phyloP scores from a whole-genome alignment of 2,888 invertebrate genomes.

The Thelaira solivaga region DNA sequence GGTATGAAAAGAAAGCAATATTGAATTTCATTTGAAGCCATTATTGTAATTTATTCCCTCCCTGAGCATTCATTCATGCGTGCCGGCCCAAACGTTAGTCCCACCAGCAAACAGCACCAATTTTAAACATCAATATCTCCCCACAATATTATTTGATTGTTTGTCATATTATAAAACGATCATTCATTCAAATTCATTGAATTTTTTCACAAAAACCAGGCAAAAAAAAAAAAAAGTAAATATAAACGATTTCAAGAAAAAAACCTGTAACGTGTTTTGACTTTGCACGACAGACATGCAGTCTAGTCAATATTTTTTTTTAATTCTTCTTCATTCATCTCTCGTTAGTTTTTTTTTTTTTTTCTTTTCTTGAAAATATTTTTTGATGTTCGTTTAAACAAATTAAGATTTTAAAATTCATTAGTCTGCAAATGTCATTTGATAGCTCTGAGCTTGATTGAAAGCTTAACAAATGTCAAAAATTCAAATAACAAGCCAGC shows the following conservation, averaged over 20 bases:
- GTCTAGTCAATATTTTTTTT: conserved; percentile 41
- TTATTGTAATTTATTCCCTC: conserved; percentile 58
- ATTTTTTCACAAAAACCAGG: conserved; percentile 23
- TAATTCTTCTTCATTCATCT: background rate
- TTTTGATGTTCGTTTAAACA: conserved; percentile 45
- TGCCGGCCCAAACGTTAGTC: conserved; percentile 1
- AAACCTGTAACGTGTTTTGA: conserved; percentile 37
- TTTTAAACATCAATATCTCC: conserved; percentile 42
- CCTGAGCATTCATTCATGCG: conserved; percentile 55
- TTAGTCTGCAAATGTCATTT: conserved; percentile 75
- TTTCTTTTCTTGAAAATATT: background rate
- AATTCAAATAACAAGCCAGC: conserved; percentile 47
- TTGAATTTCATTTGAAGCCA: conserved; percentile 53
- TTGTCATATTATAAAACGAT: conserved; percentile 61
- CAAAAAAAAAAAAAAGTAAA: conserved; percentile 8
- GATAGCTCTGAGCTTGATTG: conserved; percentile 65
- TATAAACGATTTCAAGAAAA: too few relatives aligned
- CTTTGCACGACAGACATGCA: conserved; percentile 48
- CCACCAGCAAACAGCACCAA: conserved; percentile 14
- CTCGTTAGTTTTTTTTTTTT: background rate
- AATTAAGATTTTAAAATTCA: conserved; percentile 74
- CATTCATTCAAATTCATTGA: conserved; percentile 58
- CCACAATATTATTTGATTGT: conserved; percentile 23
- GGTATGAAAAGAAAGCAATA: conserved; percentile 56
- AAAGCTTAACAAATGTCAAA: conserved; percentile 67